Base-by-base conservation (phyloP, 2,888 invertebrate genomes). In the Limenitis arthemis region DNA sequence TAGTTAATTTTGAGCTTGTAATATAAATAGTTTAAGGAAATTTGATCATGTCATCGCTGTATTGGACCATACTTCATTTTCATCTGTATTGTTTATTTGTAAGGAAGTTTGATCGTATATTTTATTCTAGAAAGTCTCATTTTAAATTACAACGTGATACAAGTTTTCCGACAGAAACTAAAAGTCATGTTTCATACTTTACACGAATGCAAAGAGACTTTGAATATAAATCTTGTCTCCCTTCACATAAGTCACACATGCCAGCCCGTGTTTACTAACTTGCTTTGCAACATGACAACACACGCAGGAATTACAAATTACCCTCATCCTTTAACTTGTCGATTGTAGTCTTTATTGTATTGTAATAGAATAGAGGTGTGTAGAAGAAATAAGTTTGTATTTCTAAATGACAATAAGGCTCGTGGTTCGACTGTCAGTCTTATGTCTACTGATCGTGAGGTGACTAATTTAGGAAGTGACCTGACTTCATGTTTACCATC, bases 1-100 rank as follows among this genome's bases (percentile, higher is more conserved):
- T 81, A 81, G 79, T 85, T 84, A 83, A 86, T 84, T 85, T 82
- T 70, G 75, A 77, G 78, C 70, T 64, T 66, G 73, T 80, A 76
- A 78, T 79, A 77, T 77, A 75, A 80, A 79, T 77, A 80, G 74
- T 82, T 80, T 68, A 71, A 78, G 77, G 75, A 73, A 75, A 72
- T 78, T 80, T 72, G 72, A 70, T 69, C 66, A 63, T 68, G 79
- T 82, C 79, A 82, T 77, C 74, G 70, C 63, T 69, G 71, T 72
- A 70, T 55, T 54, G 70, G 67, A 70, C 69, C 63, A 66, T 51
- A 53, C 49, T 31, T 44, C 34, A 31, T 34, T 44, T 33, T 44
- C 5, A 33, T n/a, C 11, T n/a, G 2, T 20, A 20, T 20, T 20
- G 20, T 20, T 20, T 20, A 20, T 20, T 20, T 20, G 20, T 20